phyloP scores from a whole-genome alignment of 2,113 vertebrate genomes.

The Sinosuthora webbiana region DNA sequence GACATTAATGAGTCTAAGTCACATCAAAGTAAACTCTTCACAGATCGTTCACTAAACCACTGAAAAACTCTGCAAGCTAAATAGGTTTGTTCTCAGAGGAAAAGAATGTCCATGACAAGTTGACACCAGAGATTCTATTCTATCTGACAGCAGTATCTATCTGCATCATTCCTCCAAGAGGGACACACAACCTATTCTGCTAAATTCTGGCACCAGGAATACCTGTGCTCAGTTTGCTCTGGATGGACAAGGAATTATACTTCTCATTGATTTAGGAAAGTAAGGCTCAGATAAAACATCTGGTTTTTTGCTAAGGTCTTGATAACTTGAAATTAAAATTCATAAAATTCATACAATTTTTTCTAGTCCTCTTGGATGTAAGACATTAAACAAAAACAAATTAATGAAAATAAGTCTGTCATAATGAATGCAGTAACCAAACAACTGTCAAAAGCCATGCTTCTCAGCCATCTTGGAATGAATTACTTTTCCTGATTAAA shows the following conservation, averaged over 20 bases:
- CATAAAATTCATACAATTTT: neutral
- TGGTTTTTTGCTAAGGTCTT: neutral
- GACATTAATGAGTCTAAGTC: neutral
- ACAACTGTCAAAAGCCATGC: neutral
- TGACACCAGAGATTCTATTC: neutral
- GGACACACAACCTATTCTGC: neutral
- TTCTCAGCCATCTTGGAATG: neutral
- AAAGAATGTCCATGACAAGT: neutral
- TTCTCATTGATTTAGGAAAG: neutral
- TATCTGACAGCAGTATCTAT: neutral
- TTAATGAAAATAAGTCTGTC: neutral
- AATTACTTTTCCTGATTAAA: neutral
- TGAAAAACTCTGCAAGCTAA: neutral
- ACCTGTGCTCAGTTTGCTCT: neutral
- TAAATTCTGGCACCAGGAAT: neutral
- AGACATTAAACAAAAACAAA: neutral
- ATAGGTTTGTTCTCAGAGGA: neutral
- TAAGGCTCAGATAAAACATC: neutral
- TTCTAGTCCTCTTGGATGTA: neutral
- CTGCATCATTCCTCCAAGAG: neutral
- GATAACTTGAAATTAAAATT: neutral
- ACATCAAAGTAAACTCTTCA: neutral
- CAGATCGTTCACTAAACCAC: neutral
- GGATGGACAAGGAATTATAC: neutral
- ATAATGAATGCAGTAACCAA: neutral